Conservation (phyloP, 92 coral and sea anemone species). For the Hydrozoanthus gracilis region DNA sequence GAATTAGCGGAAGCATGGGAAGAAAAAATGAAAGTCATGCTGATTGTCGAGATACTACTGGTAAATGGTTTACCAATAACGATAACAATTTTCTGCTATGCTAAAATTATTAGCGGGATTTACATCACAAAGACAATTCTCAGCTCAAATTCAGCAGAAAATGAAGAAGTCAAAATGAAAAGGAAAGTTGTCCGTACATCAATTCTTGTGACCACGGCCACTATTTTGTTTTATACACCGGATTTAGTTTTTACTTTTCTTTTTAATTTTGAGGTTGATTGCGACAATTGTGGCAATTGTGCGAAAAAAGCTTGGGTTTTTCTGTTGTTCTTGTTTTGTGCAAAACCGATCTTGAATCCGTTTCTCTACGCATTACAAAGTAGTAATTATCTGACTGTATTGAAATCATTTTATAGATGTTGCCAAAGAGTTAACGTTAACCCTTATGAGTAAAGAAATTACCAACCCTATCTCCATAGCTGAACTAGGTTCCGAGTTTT, state of each 20-base stretch:
- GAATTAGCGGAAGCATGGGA: no score
- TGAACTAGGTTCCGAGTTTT: neutral
- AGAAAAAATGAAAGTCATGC: no score
- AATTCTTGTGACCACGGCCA: neutral
- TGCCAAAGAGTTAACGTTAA: neutral
- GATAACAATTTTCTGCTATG: neutral
- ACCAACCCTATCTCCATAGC: neutral
- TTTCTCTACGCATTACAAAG: slow-evolving; percentile 21
- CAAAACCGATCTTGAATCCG: neutral
- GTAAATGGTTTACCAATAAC: no score
- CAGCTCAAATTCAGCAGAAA: neutral
- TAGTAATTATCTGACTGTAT: neutral
- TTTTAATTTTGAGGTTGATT: neutral
- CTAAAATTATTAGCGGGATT: neutral
- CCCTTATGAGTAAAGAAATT: neutral
- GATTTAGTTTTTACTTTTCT: neutral
- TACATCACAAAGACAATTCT: slow-evolving; percentile 17
- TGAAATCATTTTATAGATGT: neutral
- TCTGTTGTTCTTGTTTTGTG: neutral
- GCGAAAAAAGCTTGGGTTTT: neutral
- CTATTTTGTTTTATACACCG: neutral
- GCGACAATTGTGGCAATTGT: neutral
- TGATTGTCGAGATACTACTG: no score
- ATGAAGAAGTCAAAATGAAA: neutral
- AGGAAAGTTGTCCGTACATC: neutral